Percentiles rank a stretch among this genome's conserved stretches.
phyloP scores from a whole-genome alignment of 2,888 invertebrate species.

The Clivina fossor region DNA sequence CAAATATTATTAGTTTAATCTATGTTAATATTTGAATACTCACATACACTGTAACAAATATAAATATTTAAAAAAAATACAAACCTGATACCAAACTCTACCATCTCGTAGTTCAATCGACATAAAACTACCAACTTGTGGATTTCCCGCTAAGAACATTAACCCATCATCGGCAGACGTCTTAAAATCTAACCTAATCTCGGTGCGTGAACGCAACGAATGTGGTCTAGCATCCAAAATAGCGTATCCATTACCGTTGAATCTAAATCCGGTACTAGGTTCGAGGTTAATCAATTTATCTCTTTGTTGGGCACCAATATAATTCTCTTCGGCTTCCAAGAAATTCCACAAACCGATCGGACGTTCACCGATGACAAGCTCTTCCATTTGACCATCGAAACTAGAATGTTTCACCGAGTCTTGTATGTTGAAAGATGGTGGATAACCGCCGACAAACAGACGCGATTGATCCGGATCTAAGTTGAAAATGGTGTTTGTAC shows the following conservation, averaged over 20 bases:
- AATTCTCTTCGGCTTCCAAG: conserved; percentile 71
- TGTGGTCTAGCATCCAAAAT: conserved; percentile 68
- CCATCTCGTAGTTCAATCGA: conserved; percentile 83
- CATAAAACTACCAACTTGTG: conserved; percentile 59
- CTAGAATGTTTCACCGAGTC: conserved; percentile 69
- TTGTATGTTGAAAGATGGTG: conserved; percentile 66
- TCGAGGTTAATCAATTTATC: conserved; percentile 68
- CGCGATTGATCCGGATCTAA: conserved; percentile 82
- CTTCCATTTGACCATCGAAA: conserved; percentile 90
- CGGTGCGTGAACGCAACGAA: conserved; percentile 61
- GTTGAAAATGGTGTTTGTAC: conserved; percentile 86
- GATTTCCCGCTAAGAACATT: conserved; percentile 80
- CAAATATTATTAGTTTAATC: no score
- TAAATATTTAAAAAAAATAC: no score
- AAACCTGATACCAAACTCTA: conserved; percentile 71
- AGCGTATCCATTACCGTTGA: conserved; percentile 88
- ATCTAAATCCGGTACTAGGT: conserved; percentile 77
- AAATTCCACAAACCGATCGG: conserved; percentile 97
- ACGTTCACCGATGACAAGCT: conserved; percentile 83
- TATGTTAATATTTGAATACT: no score
- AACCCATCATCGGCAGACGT: conserved; percentile 84
- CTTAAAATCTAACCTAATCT: conserved; percentile 80
- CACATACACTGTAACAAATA: no score
- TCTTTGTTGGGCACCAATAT: conserved; percentile 70
- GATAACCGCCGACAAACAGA: conserved; percentile 90